Percentiles rank a stretch among this genome's conserved stretches.
phyloP scores from a whole-genome alignment of 2,113 vertebrate species.

The Alaudala cheleensis region DNA sequence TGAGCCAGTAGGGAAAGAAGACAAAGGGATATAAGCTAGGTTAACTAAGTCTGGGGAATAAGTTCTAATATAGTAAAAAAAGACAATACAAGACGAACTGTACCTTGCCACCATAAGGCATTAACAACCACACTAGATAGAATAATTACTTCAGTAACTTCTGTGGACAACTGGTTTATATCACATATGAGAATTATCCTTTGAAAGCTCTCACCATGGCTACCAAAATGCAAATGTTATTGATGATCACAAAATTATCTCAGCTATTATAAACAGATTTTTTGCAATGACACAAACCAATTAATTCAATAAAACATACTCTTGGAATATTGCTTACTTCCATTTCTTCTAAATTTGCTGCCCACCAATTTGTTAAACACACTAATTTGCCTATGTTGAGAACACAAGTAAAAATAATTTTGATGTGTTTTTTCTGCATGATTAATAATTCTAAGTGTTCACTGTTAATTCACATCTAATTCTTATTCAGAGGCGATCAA shows the following conservation, averaged over 20 bases:
- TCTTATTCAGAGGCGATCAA: neutral
- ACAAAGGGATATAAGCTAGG: neutral
- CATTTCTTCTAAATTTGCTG: neutral
- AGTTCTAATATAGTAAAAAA: neutral
- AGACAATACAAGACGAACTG: rapidly evolving
- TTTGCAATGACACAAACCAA: neutral
- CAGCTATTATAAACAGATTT: neutral
- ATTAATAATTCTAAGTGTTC: neutral
- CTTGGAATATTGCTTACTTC: neutral
- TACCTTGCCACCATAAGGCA: neutral
- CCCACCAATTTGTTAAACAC: neutral
- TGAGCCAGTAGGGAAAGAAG: neutral
- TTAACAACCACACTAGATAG: neutral
- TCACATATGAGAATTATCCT: neutral
- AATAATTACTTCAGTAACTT: neutral
- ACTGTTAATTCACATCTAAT: neutral
- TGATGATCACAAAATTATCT: neutral
- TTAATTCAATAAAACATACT: neutral
- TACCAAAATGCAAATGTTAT: neutral
- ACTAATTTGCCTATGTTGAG: neutral
- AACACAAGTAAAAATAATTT: neutral
- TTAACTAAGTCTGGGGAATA: neutral
- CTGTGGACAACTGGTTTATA: neutral
- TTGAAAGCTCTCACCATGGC: neutral
- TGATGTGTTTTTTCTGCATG: neutral